Evolutionary conservation across 2,113 vertebrate species (phyloP).

Genomic region (Brachyistius frenatus): DNA sequence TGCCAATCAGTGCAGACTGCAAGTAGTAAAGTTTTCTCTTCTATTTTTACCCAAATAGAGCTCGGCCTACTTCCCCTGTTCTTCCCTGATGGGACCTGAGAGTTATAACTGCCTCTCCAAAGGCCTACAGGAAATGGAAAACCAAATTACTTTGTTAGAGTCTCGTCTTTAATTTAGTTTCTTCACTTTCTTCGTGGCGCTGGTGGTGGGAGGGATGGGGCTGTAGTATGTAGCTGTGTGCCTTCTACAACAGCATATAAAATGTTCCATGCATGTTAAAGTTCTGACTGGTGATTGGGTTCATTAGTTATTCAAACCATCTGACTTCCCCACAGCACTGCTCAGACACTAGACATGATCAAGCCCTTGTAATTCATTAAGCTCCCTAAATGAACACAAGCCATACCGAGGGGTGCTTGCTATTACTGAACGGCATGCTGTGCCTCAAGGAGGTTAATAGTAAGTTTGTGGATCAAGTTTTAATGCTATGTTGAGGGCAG

Average conservation of each 20-base stretch:
- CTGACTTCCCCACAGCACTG: slow-evolving; percentile 69
- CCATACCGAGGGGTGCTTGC: slow-evolving; percentile 53
- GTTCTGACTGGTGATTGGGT: slow-evolving; percentile 64
- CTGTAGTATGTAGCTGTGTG: slow-evolving; percentile 26
- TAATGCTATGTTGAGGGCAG: slow-evolving; percentile 46
- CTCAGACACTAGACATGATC: slow-evolving; percentile 71
- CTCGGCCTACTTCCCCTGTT: slow-evolving; percentile 80
- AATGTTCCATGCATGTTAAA: slow-evolving; percentile 58
- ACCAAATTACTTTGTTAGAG: slow-evolving; percentile 82
- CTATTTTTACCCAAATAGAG: slow-evolving; percentile 84
- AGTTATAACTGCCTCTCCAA: slow-evolving; percentile 79
- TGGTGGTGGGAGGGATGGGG: slow-evolving; percentile 21
- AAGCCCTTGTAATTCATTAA: slow-evolving; percentile 81
- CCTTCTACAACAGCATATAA: slow-evolving; percentile 31
- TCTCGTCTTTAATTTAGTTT: slow-evolving; percentile 67
- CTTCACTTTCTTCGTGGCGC: slow-evolving; percentile 27
- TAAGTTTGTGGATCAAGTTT: slow-evolving; percentile 57
- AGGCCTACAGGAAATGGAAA: slow-evolving; percentile 85
- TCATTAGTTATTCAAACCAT: slow-evolving; percentile 78
- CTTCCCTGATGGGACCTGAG: slow-evolving; percentile 77
- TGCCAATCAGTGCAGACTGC: slow-evolving; percentile 51
- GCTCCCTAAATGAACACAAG: slow-evolving; percentile 76
- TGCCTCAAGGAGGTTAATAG: slow-evolving; percentile 60
- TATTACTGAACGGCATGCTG: slow-evolving; percentile 55
- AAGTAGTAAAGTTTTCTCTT: slow-evolving; percentile 68